These are phyloP conservation scores for Chinchilla lanigera DNA, from an alignment of 2,113 vertebrate species.

Conservation along the genomic window DNA sequence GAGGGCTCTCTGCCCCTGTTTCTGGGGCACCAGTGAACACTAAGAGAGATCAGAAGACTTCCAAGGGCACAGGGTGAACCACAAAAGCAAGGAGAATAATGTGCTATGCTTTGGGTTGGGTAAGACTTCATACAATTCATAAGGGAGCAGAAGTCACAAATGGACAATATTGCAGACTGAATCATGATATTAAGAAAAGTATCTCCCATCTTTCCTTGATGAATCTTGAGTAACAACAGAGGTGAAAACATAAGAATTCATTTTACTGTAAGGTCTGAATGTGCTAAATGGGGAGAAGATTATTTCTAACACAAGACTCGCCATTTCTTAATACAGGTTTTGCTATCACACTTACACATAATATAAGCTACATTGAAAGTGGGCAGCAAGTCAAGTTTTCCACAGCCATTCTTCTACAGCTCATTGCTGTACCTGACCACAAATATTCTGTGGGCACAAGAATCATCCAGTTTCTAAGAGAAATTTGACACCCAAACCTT, in stretches of 20 bases:
- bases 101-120: not conserved
- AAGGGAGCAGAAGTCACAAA: not conserved
- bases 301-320: not conserved
- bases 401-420: not conserved
- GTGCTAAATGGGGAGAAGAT: not conserved
- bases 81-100: not conserved
- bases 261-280: not conserved
- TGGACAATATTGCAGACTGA: not conserved
- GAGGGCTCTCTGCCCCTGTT: slow-evolving; percentile 61
- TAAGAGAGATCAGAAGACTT: not conserved
- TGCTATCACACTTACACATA: not conserved
- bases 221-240: not conserved
- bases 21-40: not conserved
- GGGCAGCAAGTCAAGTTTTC: not conserved
- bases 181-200: not conserved
- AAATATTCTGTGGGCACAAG: not conserved
- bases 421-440: not conserved
- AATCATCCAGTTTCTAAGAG: not conserved
- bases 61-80: slow-evolving; percentile 30
- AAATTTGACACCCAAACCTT: not conserved
- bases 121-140: not conserved
- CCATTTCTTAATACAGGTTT: not conserved
- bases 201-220: not conserved
- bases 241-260: not conserved
- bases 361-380: not conserved